Conservation (phyloP, 2,797 vertebrate genomes). For the Tapera naevia region DNA sequence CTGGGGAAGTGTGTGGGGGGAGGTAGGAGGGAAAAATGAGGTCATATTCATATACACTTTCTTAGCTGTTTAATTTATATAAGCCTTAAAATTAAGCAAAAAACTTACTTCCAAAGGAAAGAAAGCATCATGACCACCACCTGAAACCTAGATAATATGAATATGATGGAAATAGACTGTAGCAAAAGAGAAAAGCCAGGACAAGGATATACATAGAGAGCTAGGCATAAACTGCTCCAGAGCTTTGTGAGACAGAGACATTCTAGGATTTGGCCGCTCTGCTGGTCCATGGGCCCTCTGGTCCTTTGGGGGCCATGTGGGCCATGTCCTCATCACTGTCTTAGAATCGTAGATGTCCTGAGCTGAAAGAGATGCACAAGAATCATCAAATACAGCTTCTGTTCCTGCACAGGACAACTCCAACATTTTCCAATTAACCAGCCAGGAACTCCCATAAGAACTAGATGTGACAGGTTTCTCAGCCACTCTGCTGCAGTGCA, state of each 20-base stretch:
- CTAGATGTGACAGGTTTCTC: background rate
- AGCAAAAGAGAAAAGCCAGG: background rate
- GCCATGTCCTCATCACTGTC: background rate
- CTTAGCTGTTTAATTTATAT: constrained; percentile 64
- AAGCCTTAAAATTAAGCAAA: constrained; percentile 50
- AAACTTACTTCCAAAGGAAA: background rate
- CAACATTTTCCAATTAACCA: background rate
- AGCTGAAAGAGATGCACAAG: too few species aligned
- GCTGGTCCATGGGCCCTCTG: background rate
- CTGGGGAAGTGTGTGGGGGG: constrained; percentile 67
- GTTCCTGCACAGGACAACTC: too few species aligned
- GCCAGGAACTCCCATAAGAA: background rate
- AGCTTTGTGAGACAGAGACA: background rate
- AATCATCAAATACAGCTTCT: too few species aligned
- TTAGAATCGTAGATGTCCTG: background rate
- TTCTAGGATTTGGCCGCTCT: background rate
- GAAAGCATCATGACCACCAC: background rate
- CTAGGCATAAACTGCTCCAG: background rate
- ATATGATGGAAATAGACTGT: fast-evolving
- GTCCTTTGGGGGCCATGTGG: background rate
- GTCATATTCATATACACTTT: constrained; percentile 65
- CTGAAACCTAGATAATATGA: background rate
- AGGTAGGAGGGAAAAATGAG: constrained; percentile 70
- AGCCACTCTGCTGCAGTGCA: background rate
- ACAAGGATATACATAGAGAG: background rate